phyloP scores from a whole-genome alignment of 2,888 invertebrate species.

The Macaria notata region DNA sequence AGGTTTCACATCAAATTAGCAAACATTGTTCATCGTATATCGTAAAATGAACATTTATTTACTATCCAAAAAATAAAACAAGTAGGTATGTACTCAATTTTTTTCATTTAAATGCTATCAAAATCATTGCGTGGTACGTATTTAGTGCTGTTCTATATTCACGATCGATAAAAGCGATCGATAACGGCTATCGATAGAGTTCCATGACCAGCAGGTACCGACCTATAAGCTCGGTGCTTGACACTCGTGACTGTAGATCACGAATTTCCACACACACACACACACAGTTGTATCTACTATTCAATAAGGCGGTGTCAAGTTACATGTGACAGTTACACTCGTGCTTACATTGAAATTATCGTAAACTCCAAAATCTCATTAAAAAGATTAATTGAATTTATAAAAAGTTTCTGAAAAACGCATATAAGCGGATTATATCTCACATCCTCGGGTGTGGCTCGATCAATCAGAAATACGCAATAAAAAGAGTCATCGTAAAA shows the following conservation, averaged over 20 bases:
- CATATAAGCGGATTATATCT: not conserved
- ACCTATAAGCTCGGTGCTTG: constrained; percentile 17
- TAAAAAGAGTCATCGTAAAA: constrained; percentile 26
- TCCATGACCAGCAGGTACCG: constrained; percentile 28
- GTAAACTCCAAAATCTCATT: too few species aligned
- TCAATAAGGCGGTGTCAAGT: not conserved
- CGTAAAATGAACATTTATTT: too few species aligned
- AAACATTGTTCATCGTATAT: too few species aligned
- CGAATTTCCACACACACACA: constrained; percentile 46
- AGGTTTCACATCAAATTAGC: too few species aligned
- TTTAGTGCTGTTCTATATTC: constrained; percentile 31
- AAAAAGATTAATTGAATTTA: too few species aligned
- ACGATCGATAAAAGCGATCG: constrained; percentile 22
- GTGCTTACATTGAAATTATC: too few species aligned
- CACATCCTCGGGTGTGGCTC: constrained; percentile 21
- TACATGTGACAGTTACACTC: not conserved
- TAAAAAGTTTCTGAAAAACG: too few species aligned
- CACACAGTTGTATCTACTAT: constrained; percentile 3
- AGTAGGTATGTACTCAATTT: too few species aligned
- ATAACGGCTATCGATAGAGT: constrained; percentile 18
- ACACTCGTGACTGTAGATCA: constrained; percentile 57
- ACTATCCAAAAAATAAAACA: too few species aligned
- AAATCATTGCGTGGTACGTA: not conserved
- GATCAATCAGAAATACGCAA: constrained; percentile 24
- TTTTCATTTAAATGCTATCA: too few species aligned